Base-by-base conservation (phyloP, 2,888 invertebrate genomes). In the Melikaiella ostensackeni region DNA sequence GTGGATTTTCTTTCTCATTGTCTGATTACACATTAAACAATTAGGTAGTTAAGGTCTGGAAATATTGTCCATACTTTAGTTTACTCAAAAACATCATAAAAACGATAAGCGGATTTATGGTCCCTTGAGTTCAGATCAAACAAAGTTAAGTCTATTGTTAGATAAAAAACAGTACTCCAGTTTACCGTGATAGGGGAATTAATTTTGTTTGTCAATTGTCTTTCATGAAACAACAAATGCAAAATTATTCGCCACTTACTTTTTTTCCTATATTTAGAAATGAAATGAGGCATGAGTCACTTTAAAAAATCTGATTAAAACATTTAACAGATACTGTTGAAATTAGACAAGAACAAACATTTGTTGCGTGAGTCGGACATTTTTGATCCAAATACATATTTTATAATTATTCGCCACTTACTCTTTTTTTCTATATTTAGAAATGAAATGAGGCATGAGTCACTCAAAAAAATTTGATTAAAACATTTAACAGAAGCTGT, bases 51-150 rank as follows among this genome's bases (percentile, higher is more conserved):
- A 24, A 24, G 13, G 24, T 24, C 3, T 24, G 57, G 6, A 57
- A 57, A 27, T 57, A 24, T 57, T 24, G 24, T 57, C 13, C 57
- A 13, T 24, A n/a, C 21, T 24, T 57, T 57, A 24, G 57, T 13
- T 57, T 13, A 57, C 57, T 57, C 3, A 57, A 57, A 24, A 57
- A 57, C 57, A 57, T 57, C 24, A 57, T 57, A 57, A 57, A 57
- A 57, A 24, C 24, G 57, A 57, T 57, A 57, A 27, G 57, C 24
- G 13, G 57, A 57, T 57, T 57, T 57, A 57, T 57, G 24, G 13
- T 57, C 24, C 24, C 57, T 57, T 24, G 24, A 57, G 11, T 57
- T 57, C 1, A 24, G 24, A 57, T 57, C 57, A 57, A 57, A 57
- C 24, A 24, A 24, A 24, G 24, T 57, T 21, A 0, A 57, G 24